These are phyloP conservation scores for Sminthopsis crassicaudata DNA, from an alignment of 2,113 vertebrate genomes.

Conservation along the genomic window DNA sequence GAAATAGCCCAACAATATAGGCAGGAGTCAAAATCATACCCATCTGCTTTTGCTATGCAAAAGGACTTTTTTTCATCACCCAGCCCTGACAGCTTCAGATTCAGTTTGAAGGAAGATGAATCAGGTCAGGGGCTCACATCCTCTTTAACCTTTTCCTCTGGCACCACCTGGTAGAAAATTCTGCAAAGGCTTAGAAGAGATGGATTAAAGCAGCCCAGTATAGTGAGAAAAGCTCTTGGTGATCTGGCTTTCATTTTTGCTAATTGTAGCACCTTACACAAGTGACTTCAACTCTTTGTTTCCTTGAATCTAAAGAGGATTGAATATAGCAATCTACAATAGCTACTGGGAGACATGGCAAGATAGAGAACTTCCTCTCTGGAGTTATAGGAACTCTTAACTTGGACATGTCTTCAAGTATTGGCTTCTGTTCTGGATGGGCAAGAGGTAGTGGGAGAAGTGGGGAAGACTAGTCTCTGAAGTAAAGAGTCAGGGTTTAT, in stretches of 20 bases:
- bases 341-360: not conserved
- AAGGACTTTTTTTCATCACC: conserved; percentile 51
- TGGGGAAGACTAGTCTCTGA: not conserved
- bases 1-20: conserved; percentile 79
- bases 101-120: conserved; percentile 16
- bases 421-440: not conserved
- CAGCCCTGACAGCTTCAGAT: conserved; percentile 5
- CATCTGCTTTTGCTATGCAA: conserved; percentile 68
- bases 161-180: not conserved
- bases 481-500: not conserved
- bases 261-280: not conserved
- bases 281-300: not conserved
- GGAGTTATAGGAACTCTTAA: not conserved
- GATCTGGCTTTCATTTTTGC: not conserved
- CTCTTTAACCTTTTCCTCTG: not conserved
- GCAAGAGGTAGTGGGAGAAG: not conserved
- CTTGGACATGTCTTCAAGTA: not conserved
- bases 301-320: not conserved
- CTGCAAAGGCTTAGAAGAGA: not conserved
- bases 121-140: not conserved
- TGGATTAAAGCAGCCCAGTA: not conserved
- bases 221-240: not conserved
- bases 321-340: not conserved
- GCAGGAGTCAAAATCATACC: conserved; percentile 74
- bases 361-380: not conserved